Evolutionary conservation across 2,888 invertebrate species (phyloP).

Genomic region (Myopa tessellatipennis): DNA sequence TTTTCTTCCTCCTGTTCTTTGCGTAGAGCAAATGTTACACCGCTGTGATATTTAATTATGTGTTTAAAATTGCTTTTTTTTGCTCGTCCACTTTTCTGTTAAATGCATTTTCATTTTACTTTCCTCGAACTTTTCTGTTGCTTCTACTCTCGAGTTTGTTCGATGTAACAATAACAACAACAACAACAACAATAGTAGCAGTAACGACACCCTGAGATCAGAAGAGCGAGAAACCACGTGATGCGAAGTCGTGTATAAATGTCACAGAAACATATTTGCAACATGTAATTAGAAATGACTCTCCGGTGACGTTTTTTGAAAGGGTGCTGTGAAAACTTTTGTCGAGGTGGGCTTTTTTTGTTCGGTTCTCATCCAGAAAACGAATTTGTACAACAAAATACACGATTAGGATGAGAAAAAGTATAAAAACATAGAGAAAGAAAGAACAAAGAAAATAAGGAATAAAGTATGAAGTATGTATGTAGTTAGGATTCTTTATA

Average conservation of each 20-base stretch:
- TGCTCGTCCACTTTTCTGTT: not conserved
- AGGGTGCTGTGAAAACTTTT: not conserved
- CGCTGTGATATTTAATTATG: slow-evolving; percentile 25
- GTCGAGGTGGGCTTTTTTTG: too few relatives aligned
- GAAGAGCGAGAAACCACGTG: too few relatives aligned
- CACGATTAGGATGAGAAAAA: not conserved
- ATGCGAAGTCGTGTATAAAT: not conserved
- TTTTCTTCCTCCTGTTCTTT: too few relatives aligned
- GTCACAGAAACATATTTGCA: slow-evolving; percentile 16
- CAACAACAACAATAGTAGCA: too few relatives aligned
- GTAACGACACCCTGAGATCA: too few relatives aligned
- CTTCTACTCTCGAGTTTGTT: not conserved
- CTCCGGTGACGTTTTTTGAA: not conserved
- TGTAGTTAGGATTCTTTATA: too few relatives aligned
- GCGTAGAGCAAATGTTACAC: slow-evolving; percentile 1
- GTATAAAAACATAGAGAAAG: not conserved
- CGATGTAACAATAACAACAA: too few relatives aligned
- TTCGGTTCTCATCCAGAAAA: too few relatives aligned
- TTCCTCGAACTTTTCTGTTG: not conserved
- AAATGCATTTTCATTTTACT: not conserved
- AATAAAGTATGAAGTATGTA: not conserved
- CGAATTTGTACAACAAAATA: too few relatives aligned
- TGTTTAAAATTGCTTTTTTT: slow-evolving; percentile 22
- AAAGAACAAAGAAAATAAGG: not conserved
- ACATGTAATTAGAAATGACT: slow-evolving; percentile 1